Conservation (phyloP, 1,140 invertebrate genomes). For the Probaryconus sp. region DNA sequence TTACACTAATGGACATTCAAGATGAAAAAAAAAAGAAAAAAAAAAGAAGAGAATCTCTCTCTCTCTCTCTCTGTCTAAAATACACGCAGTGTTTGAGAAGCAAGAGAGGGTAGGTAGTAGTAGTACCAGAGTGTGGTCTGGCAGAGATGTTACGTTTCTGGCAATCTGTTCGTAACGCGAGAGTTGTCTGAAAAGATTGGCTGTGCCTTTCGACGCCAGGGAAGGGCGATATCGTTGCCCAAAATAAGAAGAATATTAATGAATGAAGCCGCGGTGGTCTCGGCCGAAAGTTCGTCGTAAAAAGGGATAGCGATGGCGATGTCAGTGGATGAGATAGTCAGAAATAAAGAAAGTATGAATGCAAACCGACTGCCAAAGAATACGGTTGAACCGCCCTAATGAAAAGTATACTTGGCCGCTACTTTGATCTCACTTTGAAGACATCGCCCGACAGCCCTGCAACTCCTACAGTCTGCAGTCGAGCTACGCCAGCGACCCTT, state of each 20-base stretch:
- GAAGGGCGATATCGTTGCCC: slow-evolving; percentile 42
- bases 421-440: slow-evolving; percentile 65
- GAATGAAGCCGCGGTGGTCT: slow-evolving; percentile 54
- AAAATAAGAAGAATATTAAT: slow-evolving; percentile 68
- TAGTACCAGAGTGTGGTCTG: slow-evolving; percentile 47
- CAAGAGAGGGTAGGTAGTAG: background rate
- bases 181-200: slow-evolving; percentile 41
- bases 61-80: slow-evolving; percentile 42
- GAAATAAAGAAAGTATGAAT: slow-evolving; percentile 60
- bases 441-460: slow-evolving; percentile 44
- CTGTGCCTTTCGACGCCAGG: slow-evolving; percentile 45
- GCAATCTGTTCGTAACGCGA: slow-evolving; percentile 8
- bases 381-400: slow-evolving; percentile 58
- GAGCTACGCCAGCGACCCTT: slow-evolving; percentile 15
- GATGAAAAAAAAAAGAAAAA: slow-evolving; percentile 48
- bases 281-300: slow-evolving; percentile 23
- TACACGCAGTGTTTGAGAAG: slow-evolving; percentile 49
- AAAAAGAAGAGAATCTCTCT: no score
- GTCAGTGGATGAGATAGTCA: slow-evolving; percentile 48
- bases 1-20: slow-evolving; percentile 77
- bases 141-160: slow-evolving; percentile 12
- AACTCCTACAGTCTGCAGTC: background rate
- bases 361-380: slow-evolving; percentile 62
- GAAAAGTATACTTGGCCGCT: slow-evolving; percentile 63
- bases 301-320: slow-evolving; percentile 51